These are phyloP conservation scores for Polydesmus complanatus DNA, from an alignment of 2,888 invertebrate genomes.

Conservation along the genomic window DNA sequence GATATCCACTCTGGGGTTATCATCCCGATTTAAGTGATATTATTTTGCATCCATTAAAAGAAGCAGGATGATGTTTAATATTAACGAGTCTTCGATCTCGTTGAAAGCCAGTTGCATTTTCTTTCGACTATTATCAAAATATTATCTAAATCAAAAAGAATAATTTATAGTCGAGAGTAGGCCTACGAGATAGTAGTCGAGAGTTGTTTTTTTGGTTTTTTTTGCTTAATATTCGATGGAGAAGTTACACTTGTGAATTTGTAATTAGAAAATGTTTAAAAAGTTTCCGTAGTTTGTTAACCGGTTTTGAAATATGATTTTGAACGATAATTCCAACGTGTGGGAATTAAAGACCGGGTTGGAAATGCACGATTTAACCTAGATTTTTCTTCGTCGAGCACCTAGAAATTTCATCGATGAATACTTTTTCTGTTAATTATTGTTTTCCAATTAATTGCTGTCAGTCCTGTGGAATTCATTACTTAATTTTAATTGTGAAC, in stretches of 20 bases:
- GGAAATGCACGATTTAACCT: background rate
- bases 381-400: too few relatives aligned
- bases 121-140: too few relatives aligned
- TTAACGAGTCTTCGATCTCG: too few relatives aligned
- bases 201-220: too few relatives aligned
- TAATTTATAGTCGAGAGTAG: too few relatives aligned
- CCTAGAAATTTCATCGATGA: background rate
- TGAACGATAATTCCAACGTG: background rate
- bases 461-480: background rate
- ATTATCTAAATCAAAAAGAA: too few relatives aligned
- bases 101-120: too few relatives aligned
- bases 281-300: background rate
- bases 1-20: background rate
- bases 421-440: background rate
- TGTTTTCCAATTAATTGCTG: background rate
- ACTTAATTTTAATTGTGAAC: background rate
- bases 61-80: background rate
- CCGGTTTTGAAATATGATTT: background rate
- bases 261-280: too few relatives aligned
- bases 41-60: background rate
- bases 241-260: too few relatives aligned
- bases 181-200: too few relatives aligned
- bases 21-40: background rate
- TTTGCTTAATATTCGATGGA: background rate
- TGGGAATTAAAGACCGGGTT: background rate